phyloP scores from a whole-genome alignment of 1,140 invertebrate genomes.

The Drosophila pseudoobscura region DNA sequence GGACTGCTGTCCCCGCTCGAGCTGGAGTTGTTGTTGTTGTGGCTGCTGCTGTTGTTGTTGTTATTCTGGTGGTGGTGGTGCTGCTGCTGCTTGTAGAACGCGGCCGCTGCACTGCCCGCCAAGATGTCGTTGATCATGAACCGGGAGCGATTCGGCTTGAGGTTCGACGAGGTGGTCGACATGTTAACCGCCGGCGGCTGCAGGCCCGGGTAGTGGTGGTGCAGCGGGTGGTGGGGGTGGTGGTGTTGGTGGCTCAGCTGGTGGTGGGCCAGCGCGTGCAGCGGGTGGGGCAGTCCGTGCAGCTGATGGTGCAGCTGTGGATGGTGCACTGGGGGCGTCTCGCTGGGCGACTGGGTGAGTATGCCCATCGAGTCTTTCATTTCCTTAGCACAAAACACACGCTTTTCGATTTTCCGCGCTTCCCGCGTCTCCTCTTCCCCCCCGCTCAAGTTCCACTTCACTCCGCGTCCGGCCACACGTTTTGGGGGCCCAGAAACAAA shows the following conservation, averaged over 20 bases:
- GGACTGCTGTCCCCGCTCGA: conserved; percentile 38
- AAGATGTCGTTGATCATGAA: conserved; percentile 93
- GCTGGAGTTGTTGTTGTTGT: conserved; percentile 37
- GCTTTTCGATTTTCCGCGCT: neutral
- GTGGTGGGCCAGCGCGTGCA: too few relatives aligned
- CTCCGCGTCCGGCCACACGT: too few relatives aligned
- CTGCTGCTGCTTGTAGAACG: conserved; percentile 75
- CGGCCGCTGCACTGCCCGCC: conserved; percentile 85
- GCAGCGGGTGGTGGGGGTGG: conserved; percentile 13
- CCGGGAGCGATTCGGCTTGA: conserved; percentile 87
- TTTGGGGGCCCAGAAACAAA: conserved; percentile 7
- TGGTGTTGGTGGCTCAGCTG: conserved; percentile 20
- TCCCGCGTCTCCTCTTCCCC: too few relatives aligned
- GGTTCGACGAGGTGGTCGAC: conserved; percentile 82
- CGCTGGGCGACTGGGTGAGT: conserved; percentile 65
- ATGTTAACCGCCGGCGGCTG: conserved; percentile 48
- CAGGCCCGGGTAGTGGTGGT: conserved; percentile 12
- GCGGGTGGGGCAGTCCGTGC: too few relatives aligned
- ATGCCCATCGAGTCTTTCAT: conserved; percentile 83
- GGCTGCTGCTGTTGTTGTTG: conserved; percentile 41
- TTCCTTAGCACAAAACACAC: conserved; percentile 9
- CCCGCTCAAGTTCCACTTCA: neutral
- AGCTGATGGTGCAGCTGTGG: conserved; percentile 42
- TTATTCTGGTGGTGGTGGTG: conserved; percentile 60
- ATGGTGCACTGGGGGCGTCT: conserved; percentile 40